Percentiles rank a stretch among this genome's conserved stretches.
These are phyloP conservation scores for Thinocorus orbignyianus DNA, from an alignment of 2,113 vertebrate species.

Conservation along the genomic window DNA sequence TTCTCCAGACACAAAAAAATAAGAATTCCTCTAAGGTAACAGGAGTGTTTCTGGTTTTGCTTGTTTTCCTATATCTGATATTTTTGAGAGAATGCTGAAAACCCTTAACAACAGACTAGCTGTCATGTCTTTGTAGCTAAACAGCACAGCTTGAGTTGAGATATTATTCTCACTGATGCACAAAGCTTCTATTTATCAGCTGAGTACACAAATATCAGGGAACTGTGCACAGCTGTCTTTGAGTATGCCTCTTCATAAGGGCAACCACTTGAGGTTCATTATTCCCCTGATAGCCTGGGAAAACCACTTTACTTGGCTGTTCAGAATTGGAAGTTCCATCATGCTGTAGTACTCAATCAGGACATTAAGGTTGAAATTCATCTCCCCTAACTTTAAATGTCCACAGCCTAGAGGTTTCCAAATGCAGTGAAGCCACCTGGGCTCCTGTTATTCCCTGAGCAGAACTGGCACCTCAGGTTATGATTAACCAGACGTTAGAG, in stretches of 20 bases:
- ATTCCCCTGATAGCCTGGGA: background rate
- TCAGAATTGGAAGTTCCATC: background rate
- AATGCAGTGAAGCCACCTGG: background rate
- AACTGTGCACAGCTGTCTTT: background rate
- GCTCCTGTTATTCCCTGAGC: background rate
- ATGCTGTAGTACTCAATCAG: background rate
- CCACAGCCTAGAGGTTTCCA: background rate
- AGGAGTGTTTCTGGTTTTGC: background rate
- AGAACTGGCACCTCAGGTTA: background rate
- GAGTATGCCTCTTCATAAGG: background rate
- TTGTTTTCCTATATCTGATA: background rate
- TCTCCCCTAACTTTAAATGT: background rate
- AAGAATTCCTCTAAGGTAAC: background rate
- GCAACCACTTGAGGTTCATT: background rate
- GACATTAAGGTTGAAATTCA: background rate
- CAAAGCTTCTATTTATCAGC: background rate
- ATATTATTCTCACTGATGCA: background rate
- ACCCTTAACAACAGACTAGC: background rate
- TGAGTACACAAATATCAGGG: background rate
- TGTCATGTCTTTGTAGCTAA: background rate
- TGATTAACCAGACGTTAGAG: background rate
- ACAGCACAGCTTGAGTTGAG: background rate
- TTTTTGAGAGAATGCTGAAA: background rate
- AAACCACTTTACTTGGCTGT: background rate
- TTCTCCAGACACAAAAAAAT: accelerated